These are phyloP conservation scores for Triplophysa yarkandensis DNA, from an alignment of 2,797 vertebrate genomes.

Conservation along the genomic window DNA sequence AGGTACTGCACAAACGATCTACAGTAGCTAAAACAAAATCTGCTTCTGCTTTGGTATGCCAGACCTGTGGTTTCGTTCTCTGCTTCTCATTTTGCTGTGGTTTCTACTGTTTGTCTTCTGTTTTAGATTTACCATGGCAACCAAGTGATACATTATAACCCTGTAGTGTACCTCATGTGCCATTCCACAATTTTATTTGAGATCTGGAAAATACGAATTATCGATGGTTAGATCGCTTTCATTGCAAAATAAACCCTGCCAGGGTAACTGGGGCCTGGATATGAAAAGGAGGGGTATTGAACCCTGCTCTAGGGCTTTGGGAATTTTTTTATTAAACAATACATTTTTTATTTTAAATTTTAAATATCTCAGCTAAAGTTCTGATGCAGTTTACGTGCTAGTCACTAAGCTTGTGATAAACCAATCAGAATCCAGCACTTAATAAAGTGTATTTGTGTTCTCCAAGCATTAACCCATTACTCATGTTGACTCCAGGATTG, in stretches of 20 bases:
- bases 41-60: slow-evolving; percentile 22
- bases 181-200: slow-evolving; percentile 42
- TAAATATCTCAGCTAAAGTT: too few species aligned
- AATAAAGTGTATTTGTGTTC: too few species aligned
- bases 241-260: background rate
- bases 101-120: slow-evolving; percentile 72
- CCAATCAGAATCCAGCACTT: background rate
- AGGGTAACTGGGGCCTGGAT: background rate
- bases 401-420: background rate
- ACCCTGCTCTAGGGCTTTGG: background rate
- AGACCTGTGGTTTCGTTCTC: slow-evolving; percentile 60
- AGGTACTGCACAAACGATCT: slow-evolving; percentile 74
- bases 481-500: slow-evolving; percentile 81
- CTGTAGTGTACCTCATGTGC: slow-evolving; percentile 55
- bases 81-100: slow-evolving; percentile 74
- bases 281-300: background rate
- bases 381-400: background rate
- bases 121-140: slow-evolving; percentile 75
- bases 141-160: slow-evolving; percentile 75
- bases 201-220: slow-evolving; percentile 21
- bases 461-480: background rate
- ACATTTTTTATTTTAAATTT: too few species aligned
- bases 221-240: background rate
- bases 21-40: slow-evolving; percentile 22
- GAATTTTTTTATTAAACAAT: background rate